Evolutionary conservation across 2,888 invertebrate species (phyloP).

Genomic region (Drosophila nigritarsus): DNA sequence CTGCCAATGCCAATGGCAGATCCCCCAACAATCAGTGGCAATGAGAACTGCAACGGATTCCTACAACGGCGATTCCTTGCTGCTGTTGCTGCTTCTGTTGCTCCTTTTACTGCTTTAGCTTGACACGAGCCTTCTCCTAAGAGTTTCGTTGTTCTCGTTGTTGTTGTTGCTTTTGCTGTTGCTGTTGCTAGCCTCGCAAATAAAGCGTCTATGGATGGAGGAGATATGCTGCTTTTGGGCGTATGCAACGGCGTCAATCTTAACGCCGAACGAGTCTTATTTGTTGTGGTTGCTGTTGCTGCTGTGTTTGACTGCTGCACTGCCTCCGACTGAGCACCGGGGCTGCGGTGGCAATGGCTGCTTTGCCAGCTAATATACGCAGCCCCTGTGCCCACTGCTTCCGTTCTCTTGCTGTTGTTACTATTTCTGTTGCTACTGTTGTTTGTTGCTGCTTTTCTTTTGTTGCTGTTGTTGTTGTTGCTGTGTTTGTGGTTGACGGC

Average conservation of each 20-base stretch:
- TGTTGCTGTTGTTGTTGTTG: constrained; percentile 36
- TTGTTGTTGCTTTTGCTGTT: constrained; percentile 42
- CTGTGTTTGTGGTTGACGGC: constrained; percentile 42
- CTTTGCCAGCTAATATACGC: constrained; percentile 79
- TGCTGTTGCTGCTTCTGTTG: constrained; percentile 19
- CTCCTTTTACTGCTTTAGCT: constrained; percentile 14
- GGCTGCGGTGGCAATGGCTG: constrained; percentile 80
- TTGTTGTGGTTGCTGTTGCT: constrained; percentile 30
- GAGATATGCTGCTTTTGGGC: constrained; percentile 55
- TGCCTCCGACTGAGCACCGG: constrained; percentile 65
- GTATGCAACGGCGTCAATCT: constrained; percentile 49
- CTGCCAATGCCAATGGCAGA: constrained; percentile 38
- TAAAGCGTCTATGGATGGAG: constrained; percentile 65
- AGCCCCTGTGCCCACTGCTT: constrained; percentile 73
- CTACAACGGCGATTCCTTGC: constrained; percentile 39
- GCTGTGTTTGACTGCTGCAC: constrained; percentile 33
- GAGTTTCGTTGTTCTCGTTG: constrained; percentile 55
- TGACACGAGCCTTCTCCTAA: constrained; percentile 35
- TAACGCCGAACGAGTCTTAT: constrained; percentile 55
- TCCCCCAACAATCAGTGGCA: constrained; percentile 32
- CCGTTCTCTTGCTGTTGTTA: constrained; percentile 55
- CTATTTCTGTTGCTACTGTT: constrained; percentile 32
- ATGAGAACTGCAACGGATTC: constrained; percentile 35
- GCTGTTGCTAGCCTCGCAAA: constrained; percentile 40
- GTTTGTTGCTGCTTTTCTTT: constrained; percentile 22